Base-by-base conservation (phyloP, 2,888 invertebrate genomes). In the Pemphredon lugubris region DNA sequence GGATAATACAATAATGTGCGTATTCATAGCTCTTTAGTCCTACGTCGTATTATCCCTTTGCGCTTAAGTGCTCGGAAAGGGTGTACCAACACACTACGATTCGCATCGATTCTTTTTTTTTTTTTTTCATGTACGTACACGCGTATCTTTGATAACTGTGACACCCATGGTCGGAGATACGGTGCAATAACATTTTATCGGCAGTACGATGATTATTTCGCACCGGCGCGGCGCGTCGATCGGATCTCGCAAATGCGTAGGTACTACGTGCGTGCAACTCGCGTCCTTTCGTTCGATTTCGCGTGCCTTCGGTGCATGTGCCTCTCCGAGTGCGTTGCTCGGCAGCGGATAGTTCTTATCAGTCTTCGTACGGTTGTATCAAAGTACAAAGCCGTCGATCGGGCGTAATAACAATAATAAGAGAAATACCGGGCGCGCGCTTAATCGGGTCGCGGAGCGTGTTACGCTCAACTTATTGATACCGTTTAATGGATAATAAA, bases 361-460 rank as follows among this genome's bases (percentile, higher is more conserved):
- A 40, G 51, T 6, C 39, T 26, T 6, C n/a, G 47, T 44, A 26
- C 50, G 54, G 61, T 59, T 54, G 60, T 55, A 76, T 75, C 58
- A 69, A n/a, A 73, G 54, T 78, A 70, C 76, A 73, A 81, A 77
- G 79, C 68, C 39, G 64, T 54, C 54, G 61, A 40, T 55, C 57
- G 37, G n/a, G 9, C 40, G 51, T 26, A 54, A 71, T 60, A 68
- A 69, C 51, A 75, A 69, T 75, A 75, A 81, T 65, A 58, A 71
- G 64, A 68, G 40, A 48, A 59, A 54, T 34, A 32, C 48, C 45
- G 32, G 44, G 60, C 37, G 37, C 65, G 66, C 42, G 44, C 26
- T 44, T 58, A 34, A 59, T 50, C 61, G 44, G 20, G 16, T 21
- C 40, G 11, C 40, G 47, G 44, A 68, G 59, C 55, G 70, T n/a